Conservation (phyloP, 2,797 vertebrate species). For the Periophthalmus magnuspinnatus region DNA sequence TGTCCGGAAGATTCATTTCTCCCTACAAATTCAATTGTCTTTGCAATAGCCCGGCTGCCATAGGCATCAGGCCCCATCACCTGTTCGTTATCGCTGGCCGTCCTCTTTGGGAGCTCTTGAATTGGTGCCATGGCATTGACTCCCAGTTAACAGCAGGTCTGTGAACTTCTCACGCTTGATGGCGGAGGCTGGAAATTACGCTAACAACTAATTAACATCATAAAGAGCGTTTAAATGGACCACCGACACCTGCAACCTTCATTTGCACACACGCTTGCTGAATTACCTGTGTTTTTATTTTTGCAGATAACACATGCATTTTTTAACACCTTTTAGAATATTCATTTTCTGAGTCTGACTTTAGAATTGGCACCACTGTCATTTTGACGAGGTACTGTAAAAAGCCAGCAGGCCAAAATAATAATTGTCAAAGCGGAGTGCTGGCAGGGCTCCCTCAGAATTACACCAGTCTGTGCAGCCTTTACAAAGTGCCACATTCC, state of each 20-base stretch:
- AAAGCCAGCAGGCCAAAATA: slow-evolving; percentile 58
- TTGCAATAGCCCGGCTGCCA: slow-evolving; percentile 75
- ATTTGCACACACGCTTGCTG: slow-evolving; percentile 77
- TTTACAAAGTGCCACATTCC: slow-evolving; percentile 45
- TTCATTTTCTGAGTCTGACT: slow-evolving; percentile 46
- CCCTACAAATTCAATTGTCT: slow-evolving; percentile 79
- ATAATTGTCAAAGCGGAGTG: slow-evolving; percentile 62
- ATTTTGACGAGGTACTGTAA: slow-evolving; percentile 46
- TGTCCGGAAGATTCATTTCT: slow-evolving; percentile 81
- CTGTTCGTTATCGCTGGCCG: slow-evolving; percentile 78
- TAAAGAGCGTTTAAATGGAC: slow-evolving; percentile 76
- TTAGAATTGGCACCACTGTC: slow-evolving; percentile 48
- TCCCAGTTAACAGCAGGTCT: slow-evolving; percentile 77
- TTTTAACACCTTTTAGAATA: slow-evolving; percentile 60
- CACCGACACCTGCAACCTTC: slow-evolving; percentile 79
- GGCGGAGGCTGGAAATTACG: slow-evolving; percentile 76
- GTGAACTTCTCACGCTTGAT: slow-evolving; percentile 80
- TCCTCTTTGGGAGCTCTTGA: slow-evolving; percentile 75
- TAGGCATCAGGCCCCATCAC: slow-evolving; percentile 77
- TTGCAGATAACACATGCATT: slow-evolving; percentile 71
- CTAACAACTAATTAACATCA: slow-evolving; percentile 86
- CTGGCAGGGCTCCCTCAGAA: slow-evolving; percentile 60
- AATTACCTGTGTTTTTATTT: slow-evolving; percentile 79
- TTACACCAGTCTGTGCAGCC: slow-evolving; percentile 46
- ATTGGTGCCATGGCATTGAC: slow-evolving; percentile 73